Base-by-base conservation (phyloP, 2,888 invertebrate species). In the Cerastis leucographa region DNA sequence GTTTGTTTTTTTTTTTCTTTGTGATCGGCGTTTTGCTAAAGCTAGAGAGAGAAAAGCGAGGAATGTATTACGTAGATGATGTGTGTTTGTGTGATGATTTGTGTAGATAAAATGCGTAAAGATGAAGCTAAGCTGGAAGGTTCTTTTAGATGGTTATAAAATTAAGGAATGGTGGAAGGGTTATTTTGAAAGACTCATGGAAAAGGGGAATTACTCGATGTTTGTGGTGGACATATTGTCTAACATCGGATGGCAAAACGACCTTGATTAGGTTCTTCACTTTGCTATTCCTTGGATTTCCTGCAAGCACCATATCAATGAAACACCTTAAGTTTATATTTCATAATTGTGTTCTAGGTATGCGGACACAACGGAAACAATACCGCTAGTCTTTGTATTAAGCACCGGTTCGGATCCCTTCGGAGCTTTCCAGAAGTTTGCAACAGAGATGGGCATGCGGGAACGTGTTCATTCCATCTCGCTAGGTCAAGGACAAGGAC, bases 371-470 rank as follows among this genome's bases (percentile, higher is more conserved):
- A 97, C 98, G 0, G 97, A 97, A 65, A 94, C 97, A 0, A 98
- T 98, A 1, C 99, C 99, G 0, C 94, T 99, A 1, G 97, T 99
- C 65, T 99, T 99, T 92, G 98, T 99, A 0, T 95, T 99, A 75
- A 99, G 98, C 86, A 98, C 98, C 0, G 99, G 99, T 0, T 99
- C 98, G 0, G 99, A 99, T 97, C 98, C 99, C 0, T 98, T 98
- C 92, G 97, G 98, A 35, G 97, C 98, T 0, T 99, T 99, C 90
- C 97, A 98, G 81, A 97, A 98, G 91, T 98, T 99, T 90, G 98
- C 98, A 0, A 96, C 97, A 0, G 98, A 98, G 85, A 98, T 98
- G 97, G 98, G 98, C 8, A 97, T 97, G 91, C 95, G 96, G 62
- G 98, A 97, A 8, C 97, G 97, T 83, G 97, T 97, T 86, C 97